These are phyloP conservation scores for Tribolium madens DNA, from an alignment of 1,140 invertebrate species.

Conservation along the genomic window DNA sequence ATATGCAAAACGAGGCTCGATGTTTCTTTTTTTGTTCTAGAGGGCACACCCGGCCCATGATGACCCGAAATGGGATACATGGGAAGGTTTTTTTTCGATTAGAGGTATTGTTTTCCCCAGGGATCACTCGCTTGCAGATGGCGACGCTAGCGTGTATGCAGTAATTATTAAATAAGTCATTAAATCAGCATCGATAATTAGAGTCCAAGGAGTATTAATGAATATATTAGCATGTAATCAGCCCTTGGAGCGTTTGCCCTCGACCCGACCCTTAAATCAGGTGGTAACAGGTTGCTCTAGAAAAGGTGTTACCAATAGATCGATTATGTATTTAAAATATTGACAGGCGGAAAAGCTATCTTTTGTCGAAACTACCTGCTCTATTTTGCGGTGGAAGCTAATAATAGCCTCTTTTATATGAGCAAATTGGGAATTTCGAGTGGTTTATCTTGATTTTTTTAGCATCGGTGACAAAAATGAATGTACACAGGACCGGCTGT, in stretches of 20 bases:
- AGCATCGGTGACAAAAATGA: slow-evolving; percentile 1
- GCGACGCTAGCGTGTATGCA: neutral
- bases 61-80: neutral
- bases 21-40: slow-evolving; percentile 7
- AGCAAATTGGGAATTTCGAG: neutral
- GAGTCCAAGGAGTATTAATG: slow-evolving; percentile 18
- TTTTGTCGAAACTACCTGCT: slow-evolving; percentile 41
- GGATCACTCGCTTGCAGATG: neutral
- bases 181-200: slow-evolving; percentile 5
- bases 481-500: neutral
- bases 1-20: slow-evolving; percentile 2
- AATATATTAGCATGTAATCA: slow-evolving; percentile 34
- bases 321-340: slow-evolving; percentile 45
- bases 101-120: neutral
- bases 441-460: neutral
- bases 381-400: neutral
- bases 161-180: neutral
- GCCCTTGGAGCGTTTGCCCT: slow-evolving; percentile 1
- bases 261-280: slow-evolving; percentile 18
- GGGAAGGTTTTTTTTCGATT: neutral
- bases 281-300: slow-evolving; percentile 41
- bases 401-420: neutral
- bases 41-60: neutral
- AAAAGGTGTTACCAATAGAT: slow-evolving; percentile 47
- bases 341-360: slow-evolving; percentile 41